A percentile compares a stretch with the other conserved stretches of the same genome.
Evolutionary conservation across 2,888 invertebrate genomes (phyloP).

Genomic region (Polydrusus tereticollis): DNA sequence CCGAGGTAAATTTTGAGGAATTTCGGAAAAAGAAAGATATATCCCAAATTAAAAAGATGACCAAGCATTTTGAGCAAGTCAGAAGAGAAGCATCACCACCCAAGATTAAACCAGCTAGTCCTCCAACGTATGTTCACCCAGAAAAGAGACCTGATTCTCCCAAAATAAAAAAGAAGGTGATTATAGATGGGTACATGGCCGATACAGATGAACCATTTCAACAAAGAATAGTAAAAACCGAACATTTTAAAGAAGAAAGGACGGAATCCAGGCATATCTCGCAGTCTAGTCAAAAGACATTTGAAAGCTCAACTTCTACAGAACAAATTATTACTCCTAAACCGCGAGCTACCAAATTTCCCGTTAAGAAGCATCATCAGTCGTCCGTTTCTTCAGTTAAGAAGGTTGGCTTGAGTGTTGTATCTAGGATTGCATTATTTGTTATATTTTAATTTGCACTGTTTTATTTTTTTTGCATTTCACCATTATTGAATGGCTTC

Average conservation of each 20-base stretch:
- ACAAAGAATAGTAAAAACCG: constrained; percentile 59
- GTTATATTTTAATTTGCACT: constrained; percentile 38
- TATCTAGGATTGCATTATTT: constrained; percentile 41
- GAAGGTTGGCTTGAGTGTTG: constrained; percentile 63
- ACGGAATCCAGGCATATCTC: constrained; percentile 60
- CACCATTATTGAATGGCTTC: constrained; percentile 40
- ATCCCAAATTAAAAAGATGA: constrained; percentile 60
- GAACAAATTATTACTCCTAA: constrained; percentile 55
- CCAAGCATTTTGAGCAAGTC: constrained; percentile 59
- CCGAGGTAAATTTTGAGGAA: constrained; percentile 62
- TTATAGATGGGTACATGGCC: constrained; percentile 76
- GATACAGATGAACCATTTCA: constrained; percentile 77
- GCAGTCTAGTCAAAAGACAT: constrained; percentile 59
- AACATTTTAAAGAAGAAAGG: constrained; percentile 60
- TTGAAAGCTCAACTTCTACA: constrained; percentile 55
- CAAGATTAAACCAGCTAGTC: constrained; percentile 65
- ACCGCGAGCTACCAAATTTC: constrained; percentile 58
- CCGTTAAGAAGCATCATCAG: constrained; percentile 62
- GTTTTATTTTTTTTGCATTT: constrained; percentile 26
- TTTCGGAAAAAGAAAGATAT: constrained; percentile 57
- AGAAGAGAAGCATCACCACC: constrained; percentile 57
- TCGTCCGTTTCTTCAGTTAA: constrained; percentile 61
- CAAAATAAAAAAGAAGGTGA: constrained; percentile 68
- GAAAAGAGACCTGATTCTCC: constrained; percentile 68
- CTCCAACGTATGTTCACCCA: constrained; percentile 64